phyloP scores from a whole-genome alignment of 2,113 vertebrate genomes.

The Otolemur garnettii region DNA sequence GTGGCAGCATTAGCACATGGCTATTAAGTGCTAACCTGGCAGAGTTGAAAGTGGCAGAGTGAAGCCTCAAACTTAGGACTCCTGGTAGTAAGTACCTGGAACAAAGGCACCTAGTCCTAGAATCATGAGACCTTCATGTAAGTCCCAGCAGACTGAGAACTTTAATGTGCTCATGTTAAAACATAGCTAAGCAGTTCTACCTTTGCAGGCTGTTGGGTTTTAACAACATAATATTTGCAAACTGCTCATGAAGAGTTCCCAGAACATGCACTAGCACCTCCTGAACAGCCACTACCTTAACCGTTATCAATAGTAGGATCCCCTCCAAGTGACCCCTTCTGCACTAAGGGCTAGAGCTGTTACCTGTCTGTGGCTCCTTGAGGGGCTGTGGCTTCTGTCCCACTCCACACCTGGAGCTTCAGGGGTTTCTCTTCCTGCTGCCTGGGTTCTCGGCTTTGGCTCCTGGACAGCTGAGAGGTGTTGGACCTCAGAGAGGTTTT shows the following conservation, averaged over 20 bases:
- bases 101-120: not conserved
- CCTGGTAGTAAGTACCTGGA: not conserved
- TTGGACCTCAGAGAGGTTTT: slow-evolving; percentile 43
- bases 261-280: not conserved
- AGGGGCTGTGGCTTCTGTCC: slow-evolving; percentile 59
- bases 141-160: not conserved
- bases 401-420: slow-evolving; percentile 82
- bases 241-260: not conserved
- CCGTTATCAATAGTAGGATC: accelerated
- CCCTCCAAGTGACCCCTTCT: accelerated
- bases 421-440: slow-evolving; percentile 83
- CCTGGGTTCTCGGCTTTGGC: slow-evolving; percentile 69
- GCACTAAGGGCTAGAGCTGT: not conserved
- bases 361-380: slow-evolving; percentile 86
- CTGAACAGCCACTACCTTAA: accelerated
- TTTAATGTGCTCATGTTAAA: not conserved
- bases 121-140: not conserved
- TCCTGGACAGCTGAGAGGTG: slow-evolving; percentile 76
- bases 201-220: not conserved
- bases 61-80: not conserved
- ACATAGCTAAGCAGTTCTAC: not conserved
- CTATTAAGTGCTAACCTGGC: too few relatives aligned
- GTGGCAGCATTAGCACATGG: accelerated
- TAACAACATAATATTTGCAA: not conserved
- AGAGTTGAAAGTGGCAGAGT: not conserved